Percentiles rank a stretch among this genome's conserved stretches.
These are phyloP conservation scores for Pammene fasciana DNA, from an alignment of 2,888 invertebrate species.

Conservation along the genomic window DNA sequence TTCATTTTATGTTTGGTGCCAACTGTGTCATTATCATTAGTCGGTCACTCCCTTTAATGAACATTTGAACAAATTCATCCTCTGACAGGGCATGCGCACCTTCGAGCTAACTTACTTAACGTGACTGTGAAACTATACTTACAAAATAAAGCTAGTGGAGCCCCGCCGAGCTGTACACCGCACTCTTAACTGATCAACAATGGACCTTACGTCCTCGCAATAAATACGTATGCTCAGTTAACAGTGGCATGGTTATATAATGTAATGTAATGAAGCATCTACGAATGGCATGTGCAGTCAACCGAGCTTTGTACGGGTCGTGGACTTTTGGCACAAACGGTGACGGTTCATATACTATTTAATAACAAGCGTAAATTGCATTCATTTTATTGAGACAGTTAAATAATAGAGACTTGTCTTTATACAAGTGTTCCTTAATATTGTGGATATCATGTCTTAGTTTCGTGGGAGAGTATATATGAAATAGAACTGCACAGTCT, in stretches of 20 bases:
- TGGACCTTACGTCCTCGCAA: too few relatives aligned
- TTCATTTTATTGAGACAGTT: background rate
- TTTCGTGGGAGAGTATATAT: too few relatives aligned
- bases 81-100: background rate
- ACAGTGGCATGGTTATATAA: too few relatives aligned
- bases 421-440: too few relatives aligned
- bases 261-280: background rate
- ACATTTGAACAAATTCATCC: too few relatives aligned
- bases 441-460: too few relatives aligned
- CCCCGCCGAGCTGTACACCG: background rate
- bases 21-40: too few relatives aligned
- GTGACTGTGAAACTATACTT: constrained; percentile 2
- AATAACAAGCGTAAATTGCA: constrained; percentile 37
- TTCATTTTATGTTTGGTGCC: too few relatives aligned
- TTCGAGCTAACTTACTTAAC: background rate
- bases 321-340: constrained; percentile 66
- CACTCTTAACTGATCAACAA: too few relatives aligned
- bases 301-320: constrained; percentile 17
- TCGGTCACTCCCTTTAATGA: background rate
- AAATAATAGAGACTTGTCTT: background rate
- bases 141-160: background rate
- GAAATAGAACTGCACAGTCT: too few relatives aligned
- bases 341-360: constrained; percentile 52
- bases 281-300: background rate
- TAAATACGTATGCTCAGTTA: too few relatives aligned